Evolutionary conservation across 2,113 vertebrate genomes (phyloP).

Genomic region (Hippolais icterina): DNA sequence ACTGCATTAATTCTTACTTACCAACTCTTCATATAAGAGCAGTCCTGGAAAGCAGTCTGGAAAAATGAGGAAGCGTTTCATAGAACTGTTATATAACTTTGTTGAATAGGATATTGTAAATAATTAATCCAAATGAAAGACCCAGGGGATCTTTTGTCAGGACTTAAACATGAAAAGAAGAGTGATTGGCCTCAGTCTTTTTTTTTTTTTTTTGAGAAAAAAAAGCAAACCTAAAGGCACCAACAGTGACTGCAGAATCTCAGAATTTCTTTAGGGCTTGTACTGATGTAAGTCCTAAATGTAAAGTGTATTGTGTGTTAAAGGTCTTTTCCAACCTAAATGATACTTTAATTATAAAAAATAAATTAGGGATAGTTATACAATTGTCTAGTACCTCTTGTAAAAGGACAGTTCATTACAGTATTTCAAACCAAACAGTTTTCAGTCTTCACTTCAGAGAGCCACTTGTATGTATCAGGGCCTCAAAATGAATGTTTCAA

Average conservation of each 20-base stretch:
- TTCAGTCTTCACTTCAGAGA: neutral
- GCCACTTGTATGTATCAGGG: neutral
- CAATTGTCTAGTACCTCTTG: neutral
- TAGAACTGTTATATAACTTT: neutral
- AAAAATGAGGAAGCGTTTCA: neutral
- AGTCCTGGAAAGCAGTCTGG: neutral
- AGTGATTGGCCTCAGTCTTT: neutral
- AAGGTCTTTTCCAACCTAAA: neutral
- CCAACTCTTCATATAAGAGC: neutral
- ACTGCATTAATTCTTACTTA: neutral
- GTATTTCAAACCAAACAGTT: neutral
- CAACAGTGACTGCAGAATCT: neutral
- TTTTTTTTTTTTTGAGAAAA: rapidly evolving
- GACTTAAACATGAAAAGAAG: neutral
- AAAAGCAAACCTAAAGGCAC: neutral
- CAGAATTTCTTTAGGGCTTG: neutral
- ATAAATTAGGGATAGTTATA: neutral
- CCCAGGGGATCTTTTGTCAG: neutral
- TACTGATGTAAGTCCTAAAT: neutral
- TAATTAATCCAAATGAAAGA: neutral
- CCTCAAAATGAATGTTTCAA: neutral
- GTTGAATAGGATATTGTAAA: neutral
- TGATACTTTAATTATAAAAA: neutral
- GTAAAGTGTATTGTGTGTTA: neutral
- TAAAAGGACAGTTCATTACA: neutral